These are phyloP conservation scores for Mamestra configurata DNA, from an alignment of 1,140 invertebrate species.

Conservation along the genomic window DNA sequence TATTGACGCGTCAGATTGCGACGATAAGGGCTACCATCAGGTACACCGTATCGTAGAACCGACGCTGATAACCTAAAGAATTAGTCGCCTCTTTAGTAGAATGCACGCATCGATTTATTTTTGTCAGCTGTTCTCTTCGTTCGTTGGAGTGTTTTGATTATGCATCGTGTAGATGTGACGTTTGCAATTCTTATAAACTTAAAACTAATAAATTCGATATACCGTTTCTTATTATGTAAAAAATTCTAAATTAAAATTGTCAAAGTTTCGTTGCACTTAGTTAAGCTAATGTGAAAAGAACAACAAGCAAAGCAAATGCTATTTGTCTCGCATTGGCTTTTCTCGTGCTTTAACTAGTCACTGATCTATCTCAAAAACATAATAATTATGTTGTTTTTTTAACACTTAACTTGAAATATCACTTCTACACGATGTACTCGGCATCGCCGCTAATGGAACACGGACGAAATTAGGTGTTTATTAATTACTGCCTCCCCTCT, in stretches of 20 bases:
- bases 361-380: no score
- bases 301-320: no score
- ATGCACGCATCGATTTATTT: constrained; percentile 85
- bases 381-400: no score
- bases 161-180: constrained; percentile 72
- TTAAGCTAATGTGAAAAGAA: no score
- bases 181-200: constrained; percentile 47
- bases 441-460: constrained; percentile 44
- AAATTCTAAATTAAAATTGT: no score
- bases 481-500: constrained; percentile 71
- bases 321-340: no score
- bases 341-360: neutral
- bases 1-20: constrained; percentile 85
- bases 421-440: constrained; percentile 58
- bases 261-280: no score
- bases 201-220: no score
- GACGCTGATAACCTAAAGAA: constrained; percentile 69
- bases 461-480: constrained; percentile 65
- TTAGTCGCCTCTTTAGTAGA: constrained; percentile 84
- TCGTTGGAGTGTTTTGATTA: constrained; percentile 67
- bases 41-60: constrained; percentile 81
- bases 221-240: no score
- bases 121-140: constrained; percentile 76
- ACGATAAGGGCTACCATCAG: constrained; percentile 85
- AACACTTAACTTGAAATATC: constrained; percentile 53